Evolutionary conservation across 1,140 invertebrate genomes (phyloP).

Genomic region (Trichomalopsis sarcophagae): DNA sequence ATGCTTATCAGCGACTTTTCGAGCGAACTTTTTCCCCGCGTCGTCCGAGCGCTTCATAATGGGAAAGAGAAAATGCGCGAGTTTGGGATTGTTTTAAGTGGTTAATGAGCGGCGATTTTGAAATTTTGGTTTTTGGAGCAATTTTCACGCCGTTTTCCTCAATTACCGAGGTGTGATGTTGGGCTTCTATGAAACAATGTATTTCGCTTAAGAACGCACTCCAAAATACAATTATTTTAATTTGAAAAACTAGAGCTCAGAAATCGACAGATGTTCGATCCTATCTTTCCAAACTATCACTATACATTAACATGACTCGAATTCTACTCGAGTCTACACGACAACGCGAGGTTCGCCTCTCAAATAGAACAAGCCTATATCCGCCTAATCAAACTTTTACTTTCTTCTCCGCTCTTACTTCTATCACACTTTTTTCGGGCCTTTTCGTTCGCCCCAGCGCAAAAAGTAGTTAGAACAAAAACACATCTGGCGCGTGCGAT

Average conservation of each 20-base stretch:
- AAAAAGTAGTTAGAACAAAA: too few relatives aligned
- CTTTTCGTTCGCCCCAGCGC: too few relatives aligned
- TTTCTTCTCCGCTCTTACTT: constrained; percentile 58
- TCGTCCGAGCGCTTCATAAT: neutral
- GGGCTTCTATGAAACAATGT: too few relatives aligned
- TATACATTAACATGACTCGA: neutral
- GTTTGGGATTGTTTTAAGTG: neutral
- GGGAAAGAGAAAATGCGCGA: neutral
- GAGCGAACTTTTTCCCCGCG: neutral
- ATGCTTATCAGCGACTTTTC: constrained; percentile 17
- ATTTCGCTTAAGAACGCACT: too few relatives aligned
- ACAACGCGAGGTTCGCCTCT: neutral
- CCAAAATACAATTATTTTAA: too few relatives aligned
- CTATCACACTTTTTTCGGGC: constrained; percentile 37
- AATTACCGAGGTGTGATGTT: neutral
- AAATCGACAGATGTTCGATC: neutral
- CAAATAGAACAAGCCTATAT: neutral
- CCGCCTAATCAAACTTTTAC: neutral
- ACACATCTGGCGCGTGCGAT: too few relatives aligned
- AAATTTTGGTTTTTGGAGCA: neutral
- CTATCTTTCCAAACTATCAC: neutral
- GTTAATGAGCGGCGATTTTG: constrained; percentile 6
- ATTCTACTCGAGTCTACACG: neutral
- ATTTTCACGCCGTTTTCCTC: neutral
- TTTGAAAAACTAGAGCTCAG: neutral